Base-by-base conservation (phyloP, 53 echinoderm and acorn worm species). In the Echinometra lucunter region DNA sequence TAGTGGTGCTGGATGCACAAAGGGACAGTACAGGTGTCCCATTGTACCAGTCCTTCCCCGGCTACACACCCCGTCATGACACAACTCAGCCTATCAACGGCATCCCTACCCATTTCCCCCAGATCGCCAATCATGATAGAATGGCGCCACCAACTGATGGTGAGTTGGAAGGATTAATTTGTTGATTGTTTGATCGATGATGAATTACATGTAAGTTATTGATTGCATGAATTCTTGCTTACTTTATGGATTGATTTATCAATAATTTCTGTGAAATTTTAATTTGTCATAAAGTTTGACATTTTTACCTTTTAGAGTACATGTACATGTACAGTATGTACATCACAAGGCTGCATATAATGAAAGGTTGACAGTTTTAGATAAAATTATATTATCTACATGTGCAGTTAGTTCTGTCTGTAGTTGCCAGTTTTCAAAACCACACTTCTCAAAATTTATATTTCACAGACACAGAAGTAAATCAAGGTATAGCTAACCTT, bases 61-160 rank as follows among this genome's bases (percentile, higher is more conserved):
- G 66, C 94, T 94, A 83, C 85, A 85, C 94, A 1, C 85, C 94
- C 47, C 93, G 93, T 80, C 63, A 23, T 45, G 66, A 94, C 42
- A 45, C 94, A 94, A 94, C 94, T 94, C 94, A 94, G 94, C 85
- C 94, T 6, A 44, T 83, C 45, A 94, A 94, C 27, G 94, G 94
- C 94, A 83, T 83, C 37, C 93, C 93, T 32, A 92, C 75, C 21
- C 93, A 92, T 35, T 78, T 92, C 58, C 93, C 75, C 56, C 93
- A 92, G 80, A 82, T 95, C 56, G 89, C 95, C 44, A 96, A 96
- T 90, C 96, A 96, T 69, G 96, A 96, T 70, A 96, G 96, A 95
- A 95, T 90, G 67, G 96, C 75, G 7, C 75, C 90, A 45, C 40
- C 58, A 21, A n/a, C 44, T 66, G 95, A 95, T 89, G 95, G 96